Evolutionary conservation across 2,888 invertebrate genomes (phyloP).

Genomic region (Lepidocyrtoides sp.): DNA sequence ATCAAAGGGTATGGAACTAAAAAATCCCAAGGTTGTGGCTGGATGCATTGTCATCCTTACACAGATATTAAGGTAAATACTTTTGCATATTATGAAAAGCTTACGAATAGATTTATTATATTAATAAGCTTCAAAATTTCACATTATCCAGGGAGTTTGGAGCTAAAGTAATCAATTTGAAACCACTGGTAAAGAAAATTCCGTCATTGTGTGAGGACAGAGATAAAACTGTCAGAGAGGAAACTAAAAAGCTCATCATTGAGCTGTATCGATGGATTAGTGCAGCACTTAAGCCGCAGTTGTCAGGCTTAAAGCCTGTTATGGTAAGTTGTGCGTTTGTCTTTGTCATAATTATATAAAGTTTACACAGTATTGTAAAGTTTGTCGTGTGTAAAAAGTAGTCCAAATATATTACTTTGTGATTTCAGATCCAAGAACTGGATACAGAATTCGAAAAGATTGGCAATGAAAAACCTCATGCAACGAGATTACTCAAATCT

Average conservation of each 20-base stretch:
- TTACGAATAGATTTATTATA: not conserved
- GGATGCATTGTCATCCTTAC: slow-evolving; percentile 93
- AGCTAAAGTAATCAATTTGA: slow-evolving; percentile 95
- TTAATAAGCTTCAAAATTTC: not conserved
- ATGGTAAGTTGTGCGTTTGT: slow-evolving; percentile 88
- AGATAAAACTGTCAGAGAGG: slow-evolving; percentile 96
- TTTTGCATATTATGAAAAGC: not conserved
- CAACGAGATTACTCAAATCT: slow-evolving; percentile 92
- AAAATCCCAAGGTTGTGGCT: slow-evolving; percentile 97
- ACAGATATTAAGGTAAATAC: slow-evolving; percentile 89
- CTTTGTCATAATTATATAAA: not conserved
- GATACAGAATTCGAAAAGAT: slow-evolving; percentile 95
- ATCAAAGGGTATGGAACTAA: slow-evolving; percentile 97
- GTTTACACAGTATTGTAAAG: not conserved
- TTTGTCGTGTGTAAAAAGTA: not conserved
- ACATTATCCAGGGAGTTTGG: slow-evolving; percentile 92
- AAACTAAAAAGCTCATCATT: slow-evolving; percentile 95
- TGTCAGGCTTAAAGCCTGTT: slow-evolving; percentile 95
- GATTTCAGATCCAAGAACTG: slow-evolving; percentile 92
- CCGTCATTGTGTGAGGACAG: slow-evolving; percentile 95
- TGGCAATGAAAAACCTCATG: slow-evolving; percentile 90
- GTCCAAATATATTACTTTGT: not conserved
- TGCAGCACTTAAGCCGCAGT: slow-evolving; percentile 93
- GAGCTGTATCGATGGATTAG: slow-evolving; percentile 98
- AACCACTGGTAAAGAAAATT: slow-evolving; percentile 95